Conservation (phyloP, 1,140 invertebrate species). For the Temnothorax longispinosus region DNA sequence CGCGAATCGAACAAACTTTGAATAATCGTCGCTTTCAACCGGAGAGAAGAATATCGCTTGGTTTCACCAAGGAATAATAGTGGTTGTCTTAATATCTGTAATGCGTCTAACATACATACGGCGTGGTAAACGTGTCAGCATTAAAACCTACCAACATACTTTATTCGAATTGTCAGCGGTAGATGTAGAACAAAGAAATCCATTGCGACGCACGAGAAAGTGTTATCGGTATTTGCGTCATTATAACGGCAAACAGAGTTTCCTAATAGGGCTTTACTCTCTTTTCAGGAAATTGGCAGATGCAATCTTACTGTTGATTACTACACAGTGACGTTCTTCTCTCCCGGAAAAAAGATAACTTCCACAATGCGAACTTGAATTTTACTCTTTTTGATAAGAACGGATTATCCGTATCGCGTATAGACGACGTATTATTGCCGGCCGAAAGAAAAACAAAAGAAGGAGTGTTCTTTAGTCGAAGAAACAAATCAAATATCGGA, state of each 20-base stretch:
- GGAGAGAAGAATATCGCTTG: background rate
- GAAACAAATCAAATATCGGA: too few species aligned
- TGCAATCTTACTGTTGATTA: constrained; percentile 1
- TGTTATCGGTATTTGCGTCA: background rate
- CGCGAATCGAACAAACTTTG: background rate
- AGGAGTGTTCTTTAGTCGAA: background rate
- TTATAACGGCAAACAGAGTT: background rate
- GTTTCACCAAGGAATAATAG: background rate
- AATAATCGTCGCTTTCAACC: background rate
- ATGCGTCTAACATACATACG: background rate
- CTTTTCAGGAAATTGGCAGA: background rate
- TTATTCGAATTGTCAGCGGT: background rate
- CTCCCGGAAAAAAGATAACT: background rate
- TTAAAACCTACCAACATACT: background rate
- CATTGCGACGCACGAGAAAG: background rate
- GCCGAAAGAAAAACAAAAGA: background rate
- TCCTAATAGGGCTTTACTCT: background rate
- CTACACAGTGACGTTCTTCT: background rate
- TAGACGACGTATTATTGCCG: background rate
- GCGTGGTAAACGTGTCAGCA: background rate
- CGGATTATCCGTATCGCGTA: background rate
- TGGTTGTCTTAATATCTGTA: background rate
- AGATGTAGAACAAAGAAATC: background rate
- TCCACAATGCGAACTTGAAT: background rate
- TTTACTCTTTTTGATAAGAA: background rate